phyloP scores from a whole-genome alignment of 2,888 invertebrate genomes.

The Stenoptilia bipunctidactyla region DNA sequence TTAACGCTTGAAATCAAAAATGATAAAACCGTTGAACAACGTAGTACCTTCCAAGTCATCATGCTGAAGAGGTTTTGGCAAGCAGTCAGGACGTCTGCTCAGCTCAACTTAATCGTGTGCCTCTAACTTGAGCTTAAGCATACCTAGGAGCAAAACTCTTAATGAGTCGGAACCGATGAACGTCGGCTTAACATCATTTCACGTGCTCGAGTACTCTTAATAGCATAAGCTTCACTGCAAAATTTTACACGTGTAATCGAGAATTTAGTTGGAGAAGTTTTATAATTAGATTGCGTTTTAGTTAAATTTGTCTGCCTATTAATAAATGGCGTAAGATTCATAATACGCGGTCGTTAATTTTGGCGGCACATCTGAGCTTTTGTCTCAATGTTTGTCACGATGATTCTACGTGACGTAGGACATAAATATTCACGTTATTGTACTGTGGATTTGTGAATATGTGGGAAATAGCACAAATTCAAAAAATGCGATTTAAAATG shows the following conservation, averaged over 20 bases:
- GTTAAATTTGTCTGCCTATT: too few species aligned
- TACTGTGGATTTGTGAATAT: too few species aligned
- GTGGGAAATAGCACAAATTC: too few species aligned
- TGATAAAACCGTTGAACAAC: neutral
- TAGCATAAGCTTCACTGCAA: slow-evolving; percentile 13
- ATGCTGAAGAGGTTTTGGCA: slow-evolving; percentile 60
- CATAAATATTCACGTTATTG: too few species aligned
- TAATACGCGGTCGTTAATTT: too few species aligned
- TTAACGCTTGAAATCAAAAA: neutral
- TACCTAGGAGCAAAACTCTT: slow-evolving; percentile 35
- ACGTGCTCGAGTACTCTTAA: slow-evolving; percentile 40
- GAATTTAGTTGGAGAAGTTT: too few species aligned
- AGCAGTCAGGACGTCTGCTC: slow-evolving; percentile 40
- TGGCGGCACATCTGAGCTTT: too few species aligned
- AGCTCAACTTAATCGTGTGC: slow-evolving; percentile 59
- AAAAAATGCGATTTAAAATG: too few species aligned
- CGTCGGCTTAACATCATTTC: slow-evolving; percentile 36
- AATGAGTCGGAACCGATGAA: slow-evolving; percentile 53
- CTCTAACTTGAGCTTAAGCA: slow-evolving; percentile 42
- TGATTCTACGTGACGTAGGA: too few species aligned
- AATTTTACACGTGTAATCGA: neutral
- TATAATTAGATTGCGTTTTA: too few species aligned
- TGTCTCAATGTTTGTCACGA: too few species aligned
- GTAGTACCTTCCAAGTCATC: slow-evolving; percentile 20
- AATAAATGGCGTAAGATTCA: too few species aligned